Conservation (phyloP, 2,888 invertebrate genomes). For the Poecilus cupreus region DNA sequence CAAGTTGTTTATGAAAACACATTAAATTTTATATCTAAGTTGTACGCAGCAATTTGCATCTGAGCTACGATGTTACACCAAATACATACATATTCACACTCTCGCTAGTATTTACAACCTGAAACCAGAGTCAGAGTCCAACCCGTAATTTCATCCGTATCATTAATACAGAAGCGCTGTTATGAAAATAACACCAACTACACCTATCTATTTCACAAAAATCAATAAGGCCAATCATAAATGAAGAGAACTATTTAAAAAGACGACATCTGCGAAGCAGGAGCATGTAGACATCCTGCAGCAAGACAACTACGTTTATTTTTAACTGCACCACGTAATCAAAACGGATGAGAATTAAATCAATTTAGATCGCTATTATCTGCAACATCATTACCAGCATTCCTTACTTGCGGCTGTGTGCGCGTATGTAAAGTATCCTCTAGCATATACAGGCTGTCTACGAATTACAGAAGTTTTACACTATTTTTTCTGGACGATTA, state of each 20-base stretch:
- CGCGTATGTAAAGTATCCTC: not conserved
- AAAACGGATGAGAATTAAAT: constrained; percentile 44
- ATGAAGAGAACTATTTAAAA: constrained; percentile 5
- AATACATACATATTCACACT: constrained; percentile 6
- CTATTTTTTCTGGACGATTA: too few relatives aligned
- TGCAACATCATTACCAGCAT: constrained; percentile 2
- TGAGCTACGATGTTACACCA: constrained; percentile 3
- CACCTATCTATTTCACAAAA: not conserved
- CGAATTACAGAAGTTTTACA: too few relatives aligned
- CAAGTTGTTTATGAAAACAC: too few relatives aligned
- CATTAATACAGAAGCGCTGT: constrained; percentile 22
- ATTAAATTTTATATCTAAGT: not conserved
- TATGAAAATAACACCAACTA: constrained; percentile 11
- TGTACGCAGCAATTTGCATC: constrained; percentile 4
- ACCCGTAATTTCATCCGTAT: constrained; percentile 2
- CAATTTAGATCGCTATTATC: constrained; percentile 42
- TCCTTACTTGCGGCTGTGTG: not conserved
- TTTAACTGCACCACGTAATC: constrained; percentile 42
- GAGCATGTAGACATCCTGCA: not conserved
- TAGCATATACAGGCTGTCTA: not conserved
- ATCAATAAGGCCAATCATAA: not conserved
- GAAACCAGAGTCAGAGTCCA: not conserved
- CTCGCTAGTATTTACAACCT: constrained; percentile 5
- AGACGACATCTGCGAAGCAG: constrained; percentile 15
- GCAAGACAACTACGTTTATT: constrained; percentile 17